Evolutionary conservation across 2,888 invertebrate species (phyloP).

Genomic region (Siphlonurus alternatus): DNA sequence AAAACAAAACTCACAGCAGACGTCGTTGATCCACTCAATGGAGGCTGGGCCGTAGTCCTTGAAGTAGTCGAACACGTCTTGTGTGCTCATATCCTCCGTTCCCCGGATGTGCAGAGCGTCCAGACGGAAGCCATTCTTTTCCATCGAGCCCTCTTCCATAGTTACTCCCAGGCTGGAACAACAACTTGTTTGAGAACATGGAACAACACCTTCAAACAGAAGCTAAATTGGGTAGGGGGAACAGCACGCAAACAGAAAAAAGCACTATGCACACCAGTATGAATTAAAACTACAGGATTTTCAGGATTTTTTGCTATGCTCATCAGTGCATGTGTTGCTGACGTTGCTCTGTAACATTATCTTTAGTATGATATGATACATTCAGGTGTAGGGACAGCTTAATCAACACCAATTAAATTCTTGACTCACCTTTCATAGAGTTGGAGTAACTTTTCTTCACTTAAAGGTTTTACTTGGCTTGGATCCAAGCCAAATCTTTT

Average conservation of each 20-base stretch:
- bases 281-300: too few species aligned
- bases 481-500: constrained; percentile 36
- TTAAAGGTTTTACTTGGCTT: constrained; percentile 25
- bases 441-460: constrained; percentile 27
- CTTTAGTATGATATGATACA: too few species aligned
- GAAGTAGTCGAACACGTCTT: constrained; percentile 65
- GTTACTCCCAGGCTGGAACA: constrained; percentile 36
- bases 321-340: too few species aligned
- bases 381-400: too few species aligned
- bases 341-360: too few species aligned
- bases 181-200: background rate
- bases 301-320: background rate
- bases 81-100: constrained; percentile 53
- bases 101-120: constrained; percentile 62
- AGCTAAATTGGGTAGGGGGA: background rate
- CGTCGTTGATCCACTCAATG: constrained; percentile 67
- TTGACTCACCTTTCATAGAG: constrained; percentile 31
- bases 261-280: background rate
- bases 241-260: background rate
- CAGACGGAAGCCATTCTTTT: constrained; percentile 43
- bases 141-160: constrained; percentile 23
- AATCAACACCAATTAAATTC: too few species aligned
- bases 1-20: constrained; percentile 48
- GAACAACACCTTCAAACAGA: background rate
- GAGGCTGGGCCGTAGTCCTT: constrained; percentile 56